These are phyloP conservation scores for Drosophila sordidula DNA, from an alignment of 2,888 invertebrate species.

Conservation along the genomic window DNA sequence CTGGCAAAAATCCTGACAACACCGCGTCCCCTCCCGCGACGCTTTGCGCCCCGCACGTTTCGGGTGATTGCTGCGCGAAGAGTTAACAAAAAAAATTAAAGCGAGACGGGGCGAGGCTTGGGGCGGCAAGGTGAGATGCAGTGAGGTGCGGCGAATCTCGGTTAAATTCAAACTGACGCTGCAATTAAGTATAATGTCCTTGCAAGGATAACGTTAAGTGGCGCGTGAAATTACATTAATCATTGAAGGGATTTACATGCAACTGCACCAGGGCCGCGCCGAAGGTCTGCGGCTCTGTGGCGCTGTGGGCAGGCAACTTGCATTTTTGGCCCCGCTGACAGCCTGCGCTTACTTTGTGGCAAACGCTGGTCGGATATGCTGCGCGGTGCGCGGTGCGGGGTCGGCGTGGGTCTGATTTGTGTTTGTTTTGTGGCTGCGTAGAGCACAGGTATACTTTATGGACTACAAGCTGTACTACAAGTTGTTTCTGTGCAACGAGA, in stretches of 20 bases:
- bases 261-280: slow-evolving; percentile 25
- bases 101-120: neutral
- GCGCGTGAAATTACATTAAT: slow-evolving; percentile 84
- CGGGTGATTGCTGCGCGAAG: slow-evolving; percentile 28
- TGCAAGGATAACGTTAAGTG: slow-evolving; percentile 84
- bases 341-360: slow-evolving; percentile 39
- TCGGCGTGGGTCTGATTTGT: neutral
- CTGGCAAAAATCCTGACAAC: slow-evolving; percentile 3
- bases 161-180: slow-evolving; percentile 81
- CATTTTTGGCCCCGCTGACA: slow-evolving; percentile 42
- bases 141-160: slow-evolving; percentile 48
- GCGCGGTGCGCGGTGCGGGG: too few relatives aligned
- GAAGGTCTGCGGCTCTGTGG: slow-evolving; percentile 15
- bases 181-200: slow-evolving; percentile 84
- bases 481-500: slow-evolving; percentile 1
- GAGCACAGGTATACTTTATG: slow-evolving; percentile 14
- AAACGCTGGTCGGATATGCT: neutral
- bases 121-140: neutral
- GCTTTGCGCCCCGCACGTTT: neutral
- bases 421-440: slow-evolving; percentile 26
- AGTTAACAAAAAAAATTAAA: slow-evolving; percentile 27
- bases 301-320: slow-evolving; percentile 23
- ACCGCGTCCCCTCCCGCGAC: neutral
- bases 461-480: slow-evolving; percentile 10
- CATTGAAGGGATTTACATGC: slow-evolving; percentile 83